These are phyloP conservation scores for Clarias gariepinus DNA, from an alignment of 2,113 vertebrate species.

Conservation along the genomic window DNA sequence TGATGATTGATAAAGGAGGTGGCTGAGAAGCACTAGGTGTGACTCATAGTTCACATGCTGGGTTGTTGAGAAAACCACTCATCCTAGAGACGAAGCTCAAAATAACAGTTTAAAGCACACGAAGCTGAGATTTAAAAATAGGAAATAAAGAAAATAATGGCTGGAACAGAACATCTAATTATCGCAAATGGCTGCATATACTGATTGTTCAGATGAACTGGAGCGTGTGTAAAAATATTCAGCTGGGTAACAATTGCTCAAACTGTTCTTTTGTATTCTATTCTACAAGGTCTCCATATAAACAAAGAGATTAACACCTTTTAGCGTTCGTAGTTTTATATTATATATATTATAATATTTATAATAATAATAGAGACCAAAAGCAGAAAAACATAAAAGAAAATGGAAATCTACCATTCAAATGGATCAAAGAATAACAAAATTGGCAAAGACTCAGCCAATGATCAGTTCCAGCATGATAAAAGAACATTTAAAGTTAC, in stretches of 20 bases:
- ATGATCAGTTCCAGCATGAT: too few species aligned
- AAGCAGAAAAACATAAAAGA: too few species aligned
- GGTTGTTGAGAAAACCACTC: constrained; percentile 59
- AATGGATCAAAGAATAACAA: too few species aligned
- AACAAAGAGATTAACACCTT: too few species aligned
- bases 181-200: not conserved
- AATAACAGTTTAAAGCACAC: constrained; percentile 28
- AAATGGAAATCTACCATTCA: too few species aligned
- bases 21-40: constrained; percentile 47
- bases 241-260: not conserved
- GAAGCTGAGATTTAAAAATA: not conserved
- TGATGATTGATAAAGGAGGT: constrained; percentile 10
- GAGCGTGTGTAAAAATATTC: not conserved
- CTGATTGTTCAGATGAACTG: not conserved
- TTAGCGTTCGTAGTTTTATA: too few species aligned
- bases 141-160: not conserved
- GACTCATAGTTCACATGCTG: constrained; percentile 70
- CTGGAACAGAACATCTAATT: not conserved
- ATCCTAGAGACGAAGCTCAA: constrained; percentile 50
- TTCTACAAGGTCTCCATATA: too few species aligned
- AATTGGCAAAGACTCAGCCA: too few species aligned
- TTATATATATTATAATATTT: too few species aligned
- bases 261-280: not conserved
- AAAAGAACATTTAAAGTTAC: too few species aligned
- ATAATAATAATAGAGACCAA: too few species aligned